Conservation (phyloP, 2,888 invertebrate species). For the Tetheella fluctuosa region DNA sequence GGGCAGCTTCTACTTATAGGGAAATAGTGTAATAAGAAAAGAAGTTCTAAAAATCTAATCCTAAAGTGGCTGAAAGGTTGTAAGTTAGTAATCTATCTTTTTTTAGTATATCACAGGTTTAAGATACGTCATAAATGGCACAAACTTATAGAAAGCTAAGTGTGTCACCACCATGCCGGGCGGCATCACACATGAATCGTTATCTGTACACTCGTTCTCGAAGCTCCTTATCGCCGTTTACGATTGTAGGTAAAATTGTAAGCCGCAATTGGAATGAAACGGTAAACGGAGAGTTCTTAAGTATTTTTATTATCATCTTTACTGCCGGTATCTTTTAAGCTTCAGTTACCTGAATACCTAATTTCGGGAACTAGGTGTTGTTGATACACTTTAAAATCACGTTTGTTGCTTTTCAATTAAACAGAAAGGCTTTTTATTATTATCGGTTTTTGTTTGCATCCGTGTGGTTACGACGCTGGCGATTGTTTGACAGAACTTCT, state of each 20-base stretch:
- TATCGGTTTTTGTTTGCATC: background rate
- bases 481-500: background rate
- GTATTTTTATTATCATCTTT: conserved; percentile 47
- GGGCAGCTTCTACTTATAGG: too few species aligned
- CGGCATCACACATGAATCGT: conserved; percentile 7
- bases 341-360: conserved; percentile 33
- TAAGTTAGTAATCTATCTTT: too few species aligned
- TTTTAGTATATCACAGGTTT: too few species aligned
- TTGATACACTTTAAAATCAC: conserved; percentile 17
- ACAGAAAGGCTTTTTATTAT: background rate
- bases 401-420: conserved; percentile 13
- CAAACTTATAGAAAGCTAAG: background rate
- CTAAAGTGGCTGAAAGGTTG: too few species aligned
- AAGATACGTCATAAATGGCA: background rate
- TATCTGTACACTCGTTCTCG: conserved; percentile 17
- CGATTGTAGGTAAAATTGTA: conserved; percentile 26
- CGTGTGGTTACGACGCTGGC: background rate
- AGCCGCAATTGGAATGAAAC: conserved; percentile 35
- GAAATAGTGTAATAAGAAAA: too few species aligned
- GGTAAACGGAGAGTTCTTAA: conserved; percentile 38
- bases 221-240: conserved; percentile 17
- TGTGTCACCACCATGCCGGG: background rate
- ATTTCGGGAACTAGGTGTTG: conserved; percentile 21
- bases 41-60: too few species aligned
- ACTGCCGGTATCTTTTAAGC: conserved; percentile 27